Conservation (phyloP, 2,888 invertebrate genomes). For the Onthophagus sagittarius region DNA sequence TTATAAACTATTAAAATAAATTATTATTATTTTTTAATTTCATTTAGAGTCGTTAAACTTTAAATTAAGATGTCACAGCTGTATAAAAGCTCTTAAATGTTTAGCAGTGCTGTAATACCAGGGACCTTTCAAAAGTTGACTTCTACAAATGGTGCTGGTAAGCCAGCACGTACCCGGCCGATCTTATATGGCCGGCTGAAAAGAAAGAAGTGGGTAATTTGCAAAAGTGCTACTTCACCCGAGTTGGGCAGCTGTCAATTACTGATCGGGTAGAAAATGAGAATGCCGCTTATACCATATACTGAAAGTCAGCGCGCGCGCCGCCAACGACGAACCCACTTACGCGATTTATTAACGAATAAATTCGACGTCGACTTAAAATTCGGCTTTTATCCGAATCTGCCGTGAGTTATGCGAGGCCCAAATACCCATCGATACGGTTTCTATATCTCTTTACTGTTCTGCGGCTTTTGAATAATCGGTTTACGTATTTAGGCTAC, state of each 20-base stretch:
- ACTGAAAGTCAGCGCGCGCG: not conserved
- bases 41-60: no score
- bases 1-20: no score
- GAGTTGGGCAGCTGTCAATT: conserved; percentile 11
- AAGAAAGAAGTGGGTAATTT: conserved; percentile 1
- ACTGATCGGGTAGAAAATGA: not conserved
- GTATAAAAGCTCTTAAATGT: not conserved
- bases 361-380: conserved; percentile 17
- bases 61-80: not conserved
- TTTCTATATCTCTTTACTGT: not conserved
- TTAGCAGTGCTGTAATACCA: not conserved
- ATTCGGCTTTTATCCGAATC: conserved; percentile 14
- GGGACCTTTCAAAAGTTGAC: not conserved
- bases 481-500: not conserved
- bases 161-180: conserved; percentile 1
- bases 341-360: conserved; percentile 16
- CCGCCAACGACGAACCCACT: not conserved
- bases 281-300: conserved; percentile 2
- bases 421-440: not conserved
- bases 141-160: not conserved
- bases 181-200: not conserved
- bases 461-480: not conserved
- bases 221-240: conserved; percentile 6
- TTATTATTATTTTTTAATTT: no score
- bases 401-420: not conserved